Evolutionary conservation across 2,797 vertebrate genomes (phyloP).

Genomic region (Brachymystax lenok): DNA sequence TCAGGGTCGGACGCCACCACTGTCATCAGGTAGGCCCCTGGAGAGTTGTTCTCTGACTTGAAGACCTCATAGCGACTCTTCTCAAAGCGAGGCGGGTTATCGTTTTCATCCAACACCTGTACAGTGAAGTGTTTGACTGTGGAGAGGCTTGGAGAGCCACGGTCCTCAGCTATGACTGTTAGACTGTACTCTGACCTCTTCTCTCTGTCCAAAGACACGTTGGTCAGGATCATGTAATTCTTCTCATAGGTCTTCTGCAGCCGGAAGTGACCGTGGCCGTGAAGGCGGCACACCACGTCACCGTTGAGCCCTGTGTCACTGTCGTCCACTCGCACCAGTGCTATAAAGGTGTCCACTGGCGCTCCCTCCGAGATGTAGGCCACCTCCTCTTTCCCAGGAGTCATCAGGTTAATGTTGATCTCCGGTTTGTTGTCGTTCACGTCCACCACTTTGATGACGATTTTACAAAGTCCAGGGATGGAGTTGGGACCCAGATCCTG

Average conservation of each 20-base stretch:
- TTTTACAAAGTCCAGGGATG: conserved; percentile 95
- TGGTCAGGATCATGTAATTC: conserved; percentile 97
- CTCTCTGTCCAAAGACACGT: conserved; percentile 91
- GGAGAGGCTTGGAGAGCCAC: conserved; percentile 88
- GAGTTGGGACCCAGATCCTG: conserved; percentile 96
- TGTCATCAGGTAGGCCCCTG: conserved; percentile 90
- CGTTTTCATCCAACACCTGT: conserved; percentile 94
- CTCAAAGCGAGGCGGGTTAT: conserved; percentile 93
- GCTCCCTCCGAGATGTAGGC: conserved; percentile 93
- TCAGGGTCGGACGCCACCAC: conserved; percentile 93
- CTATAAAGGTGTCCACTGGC: conserved; percentile 90
- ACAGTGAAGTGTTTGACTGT: conserved; percentile 96
- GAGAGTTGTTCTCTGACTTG: conserved; percentile 95
- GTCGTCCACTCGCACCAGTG: conserved; percentile 91
- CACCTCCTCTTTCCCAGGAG: conserved; percentile 89
- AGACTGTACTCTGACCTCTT: conserved; percentile 95
- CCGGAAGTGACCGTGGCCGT: conserved; percentile 93
- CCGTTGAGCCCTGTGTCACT: conserved; percentile 90
- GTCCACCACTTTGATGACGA: conserved; percentile 92
- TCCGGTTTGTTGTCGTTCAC: conserved; percentile 97
- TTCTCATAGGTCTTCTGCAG: conserved; percentile 95
- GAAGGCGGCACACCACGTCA: conserved; percentile 89
- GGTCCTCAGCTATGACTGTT: conserved; percentile 94
- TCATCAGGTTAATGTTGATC: conserved; percentile 95
- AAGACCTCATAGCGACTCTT: conserved; percentile 93